A percentile compares a stretch with the other conserved stretches of the same genome.
Conservation (phyloP, 2,113 vertebrate species). For the Microcebus lehilahytsara region DNA sequence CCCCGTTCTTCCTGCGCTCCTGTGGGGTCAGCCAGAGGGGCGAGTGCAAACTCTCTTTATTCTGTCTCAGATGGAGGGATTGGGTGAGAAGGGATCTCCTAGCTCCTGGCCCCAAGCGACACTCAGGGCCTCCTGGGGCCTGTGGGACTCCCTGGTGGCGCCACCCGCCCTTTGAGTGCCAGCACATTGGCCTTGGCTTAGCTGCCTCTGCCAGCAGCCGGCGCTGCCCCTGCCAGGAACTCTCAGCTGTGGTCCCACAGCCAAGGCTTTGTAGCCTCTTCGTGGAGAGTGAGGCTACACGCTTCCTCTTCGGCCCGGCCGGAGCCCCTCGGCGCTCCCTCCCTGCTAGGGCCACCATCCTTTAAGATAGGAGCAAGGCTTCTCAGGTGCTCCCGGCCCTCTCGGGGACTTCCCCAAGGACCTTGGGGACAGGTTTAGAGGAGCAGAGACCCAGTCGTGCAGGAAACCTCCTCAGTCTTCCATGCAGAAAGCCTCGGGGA, state of each 20-base stretch:
- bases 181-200: slow-evolving; percentile 25
- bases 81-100: not conserved
- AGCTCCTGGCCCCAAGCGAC: not conserved
- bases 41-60: no score
- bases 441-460: not conserved
- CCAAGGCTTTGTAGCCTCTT: slow-evolving; percentile 46
- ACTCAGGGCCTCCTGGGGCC: not conserved
- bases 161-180: not conserved
- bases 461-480: not conserved
- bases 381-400: rapidly evolving
- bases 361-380: not conserved
- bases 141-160: not conserved
- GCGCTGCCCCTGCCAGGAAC: slow-evolving; percentile 53
- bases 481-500: not conserved
- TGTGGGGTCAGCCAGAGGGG: not conserved
- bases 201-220: slow-evolving; percentile 49
- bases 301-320: not conserved
- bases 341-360: not conserved
- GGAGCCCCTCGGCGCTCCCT: not conserved
- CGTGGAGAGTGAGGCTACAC: not conserved
- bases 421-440: not conserved
- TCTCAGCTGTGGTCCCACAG: not conserved
- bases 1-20: rapidly evolving
- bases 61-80: not conserved
- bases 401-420: no score